Evolutionary conservation across 2,797 vertebrate species (phyloP), one percentile per base, ranked within the genome.

Genomic region (Prunella strophiata): DNA sequence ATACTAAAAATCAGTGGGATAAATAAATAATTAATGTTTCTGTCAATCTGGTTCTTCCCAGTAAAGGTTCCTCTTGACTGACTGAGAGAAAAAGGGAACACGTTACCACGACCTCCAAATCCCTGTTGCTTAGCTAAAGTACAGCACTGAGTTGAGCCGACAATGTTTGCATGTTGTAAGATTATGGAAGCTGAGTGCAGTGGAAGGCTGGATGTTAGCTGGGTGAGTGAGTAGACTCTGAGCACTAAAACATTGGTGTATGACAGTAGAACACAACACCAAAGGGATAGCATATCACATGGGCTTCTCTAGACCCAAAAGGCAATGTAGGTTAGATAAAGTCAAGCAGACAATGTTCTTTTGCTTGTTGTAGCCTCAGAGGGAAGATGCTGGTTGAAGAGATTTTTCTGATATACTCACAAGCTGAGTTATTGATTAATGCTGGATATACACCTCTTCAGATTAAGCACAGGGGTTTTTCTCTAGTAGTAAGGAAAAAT

Each of bases 341-440:
- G 57, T 40, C 84, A 90, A 61, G 75, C 7, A 83, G 82, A 71
- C 11, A 66, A 50, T 85, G 63, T 67, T 81, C 62, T 59, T 88
- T 80, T 77, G 45, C 61, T 77, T 79, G 16, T 50, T 57, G 16
- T 66, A 88, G 59, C 59, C 80, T 94, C 83, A 91, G 55, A 89
- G 92, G 85, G 36, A 94, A 85, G 62, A 27, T 72, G 23, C 58
- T 80, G 40, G 47, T 91, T 66, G 68, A 93, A 89, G 65, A 92
- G 54, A 62, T 94, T 89, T 85, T 89, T 78, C 79, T 79, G 70
- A 90, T 90, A 78, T 70, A 23, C n/a, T 91, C 50, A 65, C 66
- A 86, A 57, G 47, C 63, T 55, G 57, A 62, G n/a, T 65, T 93
- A 94, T 94, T 93, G 82, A 92, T 96, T 94, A 84, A 68, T 72